Evolutionary conservation across 2,888 invertebrate species (phyloP), one percentile per base, ranked within the genome.

Genomic region (Monoplex corrugatus): DNA sequence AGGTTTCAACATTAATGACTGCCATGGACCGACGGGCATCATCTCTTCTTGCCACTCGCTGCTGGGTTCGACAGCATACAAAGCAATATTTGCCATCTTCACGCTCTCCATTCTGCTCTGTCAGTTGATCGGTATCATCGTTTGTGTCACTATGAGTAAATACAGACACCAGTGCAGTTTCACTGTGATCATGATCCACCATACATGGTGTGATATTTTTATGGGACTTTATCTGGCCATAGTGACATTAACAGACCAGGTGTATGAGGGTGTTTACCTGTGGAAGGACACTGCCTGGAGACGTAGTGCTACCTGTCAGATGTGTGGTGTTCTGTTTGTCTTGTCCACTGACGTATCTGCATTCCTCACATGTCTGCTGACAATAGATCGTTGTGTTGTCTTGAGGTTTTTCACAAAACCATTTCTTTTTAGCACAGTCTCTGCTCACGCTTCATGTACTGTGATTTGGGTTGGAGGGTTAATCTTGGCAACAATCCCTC

Each of bases 401-500:
- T n/a, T 68, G 28, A 8, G 2, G 23, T 68, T 8, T n/a, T 68
- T n/a, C 13, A 68, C 23, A 0, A 68, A 8, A 68, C 10, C 19
- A 8, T 68, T 8, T 2, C 1, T 3, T n/a, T 23, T 68, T n/a
- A 68, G 68, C 68, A 13, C 8, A 68, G n/a, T n/a, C 68, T 68
- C 68, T 28, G 68, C n/a, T n/a, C 68, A 68, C 68, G 28, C 2
- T n/a, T n/a, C 28, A 68, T 68, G 68, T 68, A 68, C 2, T 23
- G 68, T 68, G 68, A 68, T 68, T 68, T 68, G 68, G 68, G n/a
- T 68, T 68, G 68, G 28, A n/a, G 68, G 68, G n/a, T n/a, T 68
- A 68, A n/a, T 68, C 68, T n/a, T 68, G 13, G 8, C 68, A 68
- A 2, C 68, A 0, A n/a, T 23, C 8, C 68, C 68, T 19, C 19